These are phyloP conservation scores for human DNA, from an alignment of 2,113 vertebrate genomes.

Conservation along the genomic window DNA sequence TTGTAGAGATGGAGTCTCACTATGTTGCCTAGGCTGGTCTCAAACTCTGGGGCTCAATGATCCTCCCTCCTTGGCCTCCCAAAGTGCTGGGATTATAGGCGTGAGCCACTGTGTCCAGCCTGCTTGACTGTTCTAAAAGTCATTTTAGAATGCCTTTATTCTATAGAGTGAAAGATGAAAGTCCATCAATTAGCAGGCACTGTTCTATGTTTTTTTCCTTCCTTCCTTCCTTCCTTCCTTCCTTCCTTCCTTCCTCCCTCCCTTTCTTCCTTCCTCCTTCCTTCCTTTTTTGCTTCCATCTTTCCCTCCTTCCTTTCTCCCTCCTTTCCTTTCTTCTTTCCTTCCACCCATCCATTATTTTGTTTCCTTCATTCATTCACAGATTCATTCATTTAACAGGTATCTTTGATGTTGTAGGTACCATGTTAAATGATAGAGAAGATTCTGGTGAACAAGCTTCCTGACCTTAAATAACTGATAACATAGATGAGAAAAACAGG, in stretches of 20 bases:
- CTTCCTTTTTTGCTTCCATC: too few relatives aligned
- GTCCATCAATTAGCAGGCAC: background rate
- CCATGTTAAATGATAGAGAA: background rate
- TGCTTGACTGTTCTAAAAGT: background rate
- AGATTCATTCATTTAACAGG: background rate
- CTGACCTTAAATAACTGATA: background rate
- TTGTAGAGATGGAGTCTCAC: too few relatives aligned
- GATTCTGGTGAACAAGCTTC: background rate
- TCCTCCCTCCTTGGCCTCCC: too few relatives aligned
- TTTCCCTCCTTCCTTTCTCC: background rate
- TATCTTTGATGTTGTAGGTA: background rate
- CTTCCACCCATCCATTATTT: background rate
- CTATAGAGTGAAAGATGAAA: background rate
- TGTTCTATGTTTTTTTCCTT: background rate
- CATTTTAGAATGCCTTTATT: background rate
- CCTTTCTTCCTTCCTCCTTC: background rate
- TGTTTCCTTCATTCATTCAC: background rate
- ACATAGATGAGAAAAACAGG: background rate
- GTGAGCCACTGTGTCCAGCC: too few relatives aligned
- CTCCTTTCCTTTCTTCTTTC: background rate
- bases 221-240: too few relatives aligned
- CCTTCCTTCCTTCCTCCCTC: too few relatives aligned
- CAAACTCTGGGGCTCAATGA: too few relatives aligned
- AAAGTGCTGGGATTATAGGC: too few relatives aligned
- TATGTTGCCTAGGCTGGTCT: too few relatives aligned